phyloP scores from a whole-genome alignment of 2,797 vertebrate genomes.

The Parotocinclus haroldoi region DNA sequence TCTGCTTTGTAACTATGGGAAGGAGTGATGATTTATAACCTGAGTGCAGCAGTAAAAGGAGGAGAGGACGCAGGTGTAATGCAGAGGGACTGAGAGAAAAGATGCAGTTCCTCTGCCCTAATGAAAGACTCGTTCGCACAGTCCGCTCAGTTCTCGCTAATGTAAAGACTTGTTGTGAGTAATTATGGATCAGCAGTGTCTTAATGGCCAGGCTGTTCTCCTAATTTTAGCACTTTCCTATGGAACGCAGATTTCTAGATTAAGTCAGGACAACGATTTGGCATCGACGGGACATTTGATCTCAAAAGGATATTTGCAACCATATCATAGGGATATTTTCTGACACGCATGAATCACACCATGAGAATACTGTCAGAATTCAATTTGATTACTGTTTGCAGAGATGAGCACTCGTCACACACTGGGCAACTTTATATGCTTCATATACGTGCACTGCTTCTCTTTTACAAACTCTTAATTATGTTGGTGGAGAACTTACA shows the following conservation, averaged over 20 bases:
- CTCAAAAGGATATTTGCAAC: too few relatives aligned
- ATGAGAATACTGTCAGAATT: too few relatives aligned
- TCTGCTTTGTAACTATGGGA: constrained; percentile 30
- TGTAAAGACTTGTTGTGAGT: constrained; percentile 19
- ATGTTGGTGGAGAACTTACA: too few relatives aligned
- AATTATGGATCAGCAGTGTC: constrained; percentile 18
- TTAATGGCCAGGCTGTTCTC: constrained; percentile 4
- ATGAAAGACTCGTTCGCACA: constrained; percentile 7
- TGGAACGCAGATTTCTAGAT: too few relatives aligned
- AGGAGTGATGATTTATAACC: constrained; percentile 27
- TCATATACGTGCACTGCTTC: too few relatives aligned
- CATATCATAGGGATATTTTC: not conserved
- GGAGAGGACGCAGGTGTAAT: not conserved
- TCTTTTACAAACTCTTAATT: too few relatives aligned
- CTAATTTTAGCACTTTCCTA: too few relatives aligned
- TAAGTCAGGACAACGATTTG: too few relatives aligned
- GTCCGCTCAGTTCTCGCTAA: constrained; percentile 5
- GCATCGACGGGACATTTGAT: too few relatives aligned
- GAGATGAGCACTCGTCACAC: too few relatives aligned
- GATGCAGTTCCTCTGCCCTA: not conserved
- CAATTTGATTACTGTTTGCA: too few relatives aligned
- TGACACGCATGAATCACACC: not conserved
- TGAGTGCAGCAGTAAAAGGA: not conserved
- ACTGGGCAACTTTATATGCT: too few relatives aligned
- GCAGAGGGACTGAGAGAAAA: not conserved